Evolutionary conservation across 2,113 vertebrate species (phyloP), one percentile per base, ranked within the genome.

Genomic region (Setophaga petechia): DNA sequence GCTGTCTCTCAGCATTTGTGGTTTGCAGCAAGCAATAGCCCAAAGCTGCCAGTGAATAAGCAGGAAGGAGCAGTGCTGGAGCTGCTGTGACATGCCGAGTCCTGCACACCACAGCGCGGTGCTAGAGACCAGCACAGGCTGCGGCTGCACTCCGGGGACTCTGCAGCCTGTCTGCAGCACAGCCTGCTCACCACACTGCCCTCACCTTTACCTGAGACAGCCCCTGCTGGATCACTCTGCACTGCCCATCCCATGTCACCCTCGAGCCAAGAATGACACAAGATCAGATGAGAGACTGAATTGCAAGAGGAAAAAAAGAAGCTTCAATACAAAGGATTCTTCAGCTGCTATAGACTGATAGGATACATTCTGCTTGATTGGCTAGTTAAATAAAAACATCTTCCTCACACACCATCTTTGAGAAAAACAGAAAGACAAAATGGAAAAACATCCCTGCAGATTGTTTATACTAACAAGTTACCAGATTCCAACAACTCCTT

Each of bases 151-250:
- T 62, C 30, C 43, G 8, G 46, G 2, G 55, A 37, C 30, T 81
- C 57, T 6, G 43, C 67, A 90, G 46, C 33, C n/a, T 37, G 28
- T 39, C 37, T 2, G 6, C 72, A 78, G 28, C 25, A 28, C 8
- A 68, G 49, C 30, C 55, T 35, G 8, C 0, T 43, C 52, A 63
- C 55, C 43, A 17, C 1, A 0, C 52, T 78, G 76, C 61, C 33
- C 76, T 84, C 43, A 10, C 31, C 43, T 43, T 21, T 5, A 65
- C 37, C 15, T 14, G 24, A 28, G 44, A 25, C 30, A 75, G 1
- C 25, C 7, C 1, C 27, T 0, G 2, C 7, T 4, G 19, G 15
- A 54, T 82, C 67, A 1, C 41, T 39, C 43, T 22, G 35, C 2
- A 0, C 47, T 75, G 75, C 72, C 41, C 73, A 21, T n/a, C 80